phyloP scores from a whole-genome alignment of 1,140 invertebrate genomes.

The Zophobas morio region DNA sequence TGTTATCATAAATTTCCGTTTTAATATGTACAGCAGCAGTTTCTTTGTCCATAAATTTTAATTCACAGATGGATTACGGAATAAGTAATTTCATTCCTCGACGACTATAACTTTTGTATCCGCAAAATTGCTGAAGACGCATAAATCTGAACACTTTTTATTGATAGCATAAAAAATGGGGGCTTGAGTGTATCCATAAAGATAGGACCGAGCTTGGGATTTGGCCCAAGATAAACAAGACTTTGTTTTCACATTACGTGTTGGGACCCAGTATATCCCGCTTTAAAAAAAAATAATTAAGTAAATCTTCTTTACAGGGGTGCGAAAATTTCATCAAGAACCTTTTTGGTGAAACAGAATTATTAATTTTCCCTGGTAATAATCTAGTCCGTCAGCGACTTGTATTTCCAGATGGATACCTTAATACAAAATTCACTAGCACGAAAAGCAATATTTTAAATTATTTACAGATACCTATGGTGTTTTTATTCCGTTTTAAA shows the following conservation, averaged over 20 bases:
- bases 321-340: background rate
- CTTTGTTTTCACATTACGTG: constrained; percentile 18
- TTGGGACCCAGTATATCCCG: background rate
- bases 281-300: too few species aligned
- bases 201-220: constrained; percentile 8
- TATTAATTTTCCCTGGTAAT: constrained; percentile 5
- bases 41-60: constrained; percentile 39
- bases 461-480: too few species aligned
- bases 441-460: too few species aligned
- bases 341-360: background rate
- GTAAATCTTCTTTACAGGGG: too few species aligned
- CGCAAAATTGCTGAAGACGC: constrained; percentile 30
- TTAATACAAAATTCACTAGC: background rate
- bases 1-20: constrained; percentile 29
- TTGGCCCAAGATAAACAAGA: constrained; percentile 9
- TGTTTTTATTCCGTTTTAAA: too few species aligned
- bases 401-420: background rate
- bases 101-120: constrained; percentile 15
- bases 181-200: constrained; percentile 14
- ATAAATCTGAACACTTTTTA: constrained; percentile 27
- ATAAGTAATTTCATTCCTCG: constrained; percentile 34
- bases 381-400: background rate
- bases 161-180: constrained; percentile 21
- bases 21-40: constrained; percentile 29
- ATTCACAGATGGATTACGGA: constrained; percentile 35